These are phyloP conservation scores for Micoletzkya japonica DNA, from an alignment of 2,888 invertebrate genomes.

Conservation along the genomic window DNA sequence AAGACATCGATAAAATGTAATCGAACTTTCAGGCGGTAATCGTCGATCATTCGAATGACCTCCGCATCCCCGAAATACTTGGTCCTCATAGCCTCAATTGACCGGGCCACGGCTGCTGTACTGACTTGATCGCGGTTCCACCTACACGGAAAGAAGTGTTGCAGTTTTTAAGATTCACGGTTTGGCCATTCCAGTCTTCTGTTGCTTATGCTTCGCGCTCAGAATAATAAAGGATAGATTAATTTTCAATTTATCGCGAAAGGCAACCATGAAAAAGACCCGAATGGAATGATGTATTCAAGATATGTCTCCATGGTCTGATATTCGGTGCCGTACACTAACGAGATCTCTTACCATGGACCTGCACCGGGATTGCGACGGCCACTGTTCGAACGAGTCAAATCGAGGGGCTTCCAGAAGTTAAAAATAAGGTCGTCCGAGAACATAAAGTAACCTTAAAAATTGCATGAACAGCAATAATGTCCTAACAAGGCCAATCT, in stretches of 20 bases:
- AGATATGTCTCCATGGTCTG: neutral
- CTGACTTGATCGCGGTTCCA: neutral
- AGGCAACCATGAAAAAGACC: too few species aligned
- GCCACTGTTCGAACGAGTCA: neutral
- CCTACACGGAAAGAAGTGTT: neutral
- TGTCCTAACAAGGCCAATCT: too few species aligned
- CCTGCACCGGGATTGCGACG: neutral
- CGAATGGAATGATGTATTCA: too few species aligned
- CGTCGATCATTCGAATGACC: neutral
- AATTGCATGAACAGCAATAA: neutral
- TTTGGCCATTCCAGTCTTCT: too few species aligned
- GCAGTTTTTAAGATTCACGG: too few species aligned
- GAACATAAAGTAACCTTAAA: constrained; percentile 22
- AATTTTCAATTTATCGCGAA: too few species aligned
- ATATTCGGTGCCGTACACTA: neutral
- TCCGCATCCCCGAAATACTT: neutral
- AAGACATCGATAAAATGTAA: neutral
- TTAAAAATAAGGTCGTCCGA: constrained; percentile 17
- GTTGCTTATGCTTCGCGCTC: too few species aligned
- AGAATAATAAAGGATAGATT: too few species aligned
- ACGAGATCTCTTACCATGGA: neutral
- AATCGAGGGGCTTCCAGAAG: constrained; percentile 17
- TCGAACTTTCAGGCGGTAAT: neutral
- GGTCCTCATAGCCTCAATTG: neutral
- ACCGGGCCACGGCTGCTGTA: neutral